These are phyloP conservation scores for Alosa sapidissima DNA, from an alignment of 2,797 vertebrate genomes.

Conservation along the genomic window DNA sequence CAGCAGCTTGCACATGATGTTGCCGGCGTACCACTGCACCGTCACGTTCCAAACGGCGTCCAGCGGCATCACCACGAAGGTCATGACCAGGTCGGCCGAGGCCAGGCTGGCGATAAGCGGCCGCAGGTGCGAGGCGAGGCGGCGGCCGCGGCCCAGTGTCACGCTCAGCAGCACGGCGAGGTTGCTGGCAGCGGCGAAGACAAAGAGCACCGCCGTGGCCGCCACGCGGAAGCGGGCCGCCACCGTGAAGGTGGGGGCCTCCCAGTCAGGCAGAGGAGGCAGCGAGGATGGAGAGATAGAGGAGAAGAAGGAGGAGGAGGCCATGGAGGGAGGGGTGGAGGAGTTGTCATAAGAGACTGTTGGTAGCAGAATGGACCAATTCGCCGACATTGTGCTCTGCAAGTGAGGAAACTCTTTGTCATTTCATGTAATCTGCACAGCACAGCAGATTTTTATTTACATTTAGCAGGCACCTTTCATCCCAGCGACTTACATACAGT, in stretches of 20 bases:
- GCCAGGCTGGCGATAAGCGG: conserved; percentile 83
- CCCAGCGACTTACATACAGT: too few relatives aligned
- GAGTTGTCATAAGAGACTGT: conserved; percentile 38
- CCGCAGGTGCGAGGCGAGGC: conserved; percentile 71
- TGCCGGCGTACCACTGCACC: conserved; percentile 82
- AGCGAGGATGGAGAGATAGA: background rate
- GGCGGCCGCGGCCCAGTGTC: conserved; percentile 64
- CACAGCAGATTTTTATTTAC: too few relatives aligned
- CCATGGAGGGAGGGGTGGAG: conserved; percentile 24
- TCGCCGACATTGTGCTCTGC: conserved; percentile 48
- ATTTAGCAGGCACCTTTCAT: too few relatives aligned
- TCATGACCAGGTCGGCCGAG: conserved; percentile 79
- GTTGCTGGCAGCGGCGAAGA: conserved; percentile 76
- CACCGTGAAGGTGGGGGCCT: conserved; percentile 77
- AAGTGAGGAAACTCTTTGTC: background rate
- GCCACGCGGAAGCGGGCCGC: conserved; percentile 80
- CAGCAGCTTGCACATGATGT: conserved; percentile 78
- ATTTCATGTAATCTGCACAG: background rate
- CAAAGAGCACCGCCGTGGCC: conserved; percentile 77
- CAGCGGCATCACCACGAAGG: conserved; percentile 84
- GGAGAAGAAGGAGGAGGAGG: background rate
- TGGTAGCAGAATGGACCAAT: conserved; percentile 35
- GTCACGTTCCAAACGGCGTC: conserved; percentile 86
- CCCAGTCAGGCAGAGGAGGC: conserved; percentile 33
- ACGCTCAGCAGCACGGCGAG: conserved; percentile 76